Evolutionary conservation across 1,140 invertebrate genomes (phyloP).

Genomic region (Gonioctena quinquepunctata): DNA sequence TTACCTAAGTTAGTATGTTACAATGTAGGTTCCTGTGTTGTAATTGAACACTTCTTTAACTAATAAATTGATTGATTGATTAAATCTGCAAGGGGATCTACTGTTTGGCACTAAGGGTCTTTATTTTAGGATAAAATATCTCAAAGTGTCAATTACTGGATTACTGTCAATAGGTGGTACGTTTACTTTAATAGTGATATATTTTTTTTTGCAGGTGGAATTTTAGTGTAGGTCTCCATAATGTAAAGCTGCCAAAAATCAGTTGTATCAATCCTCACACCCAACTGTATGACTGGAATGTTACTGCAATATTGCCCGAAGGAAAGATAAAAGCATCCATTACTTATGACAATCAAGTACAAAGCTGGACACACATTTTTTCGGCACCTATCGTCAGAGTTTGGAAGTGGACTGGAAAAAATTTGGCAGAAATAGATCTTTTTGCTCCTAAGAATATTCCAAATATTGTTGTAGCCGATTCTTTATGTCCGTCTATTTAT

Average conservation of each 20-base stretch:
- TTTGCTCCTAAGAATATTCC: slow-evolving; percentile 56
- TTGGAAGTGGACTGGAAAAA: slow-evolving; percentile 71
- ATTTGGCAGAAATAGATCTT: slow-evolving; percentile 74
- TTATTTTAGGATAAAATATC: no score
- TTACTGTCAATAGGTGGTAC: no score
- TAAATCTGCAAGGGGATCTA: no score
- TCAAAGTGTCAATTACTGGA: no score
- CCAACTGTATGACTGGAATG: slow-evolving; percentile 59
- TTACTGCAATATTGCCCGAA: slow-evolving; percentile 73
- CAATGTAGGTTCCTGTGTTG: no score
- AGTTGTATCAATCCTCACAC: slow-evolving; percentile 46
- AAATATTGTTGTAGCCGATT: slow-evolving; percentile 40
- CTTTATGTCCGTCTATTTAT: slow-evolving; percentile 72
- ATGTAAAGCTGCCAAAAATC: slow-evolving; percentile 66
- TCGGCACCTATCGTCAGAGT: slow-evolving; percentile 81
- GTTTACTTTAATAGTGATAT: no score
- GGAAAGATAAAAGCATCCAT: slow-evolving; percentile 71
- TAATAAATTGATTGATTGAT: no score
- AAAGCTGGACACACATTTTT: slow-evolving; percentile 78
- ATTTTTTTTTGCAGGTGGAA: slow-evolving; percentile 77
- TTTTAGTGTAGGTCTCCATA: slow-evolving; percentile 89
- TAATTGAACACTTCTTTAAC: no score
- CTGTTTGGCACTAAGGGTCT: no score
- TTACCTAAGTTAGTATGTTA: no score
- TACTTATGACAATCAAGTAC: slow-evolving; percentile 59